Conservation (phyloP, 2,113 vertebrate genomes). For the Pyxicephalus adspersus region DNA sequence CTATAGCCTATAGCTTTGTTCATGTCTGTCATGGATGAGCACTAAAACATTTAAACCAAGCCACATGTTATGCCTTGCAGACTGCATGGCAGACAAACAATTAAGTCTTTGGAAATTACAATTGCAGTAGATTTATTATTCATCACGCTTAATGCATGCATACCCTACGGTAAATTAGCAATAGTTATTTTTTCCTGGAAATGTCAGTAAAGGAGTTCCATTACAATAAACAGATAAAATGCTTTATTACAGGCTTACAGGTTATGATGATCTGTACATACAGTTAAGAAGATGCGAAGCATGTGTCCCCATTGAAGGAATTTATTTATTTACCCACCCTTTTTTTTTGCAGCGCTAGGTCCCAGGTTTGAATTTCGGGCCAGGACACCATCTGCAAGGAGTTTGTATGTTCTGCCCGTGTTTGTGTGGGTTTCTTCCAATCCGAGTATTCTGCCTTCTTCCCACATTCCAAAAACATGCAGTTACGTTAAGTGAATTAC, state of each 20-base stretch:
- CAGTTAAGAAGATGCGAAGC: neutral
- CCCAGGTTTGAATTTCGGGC: too few species aligned
- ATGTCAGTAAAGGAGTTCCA: neutral
- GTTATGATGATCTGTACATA: neutral
- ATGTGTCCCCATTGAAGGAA: too few species aligned
- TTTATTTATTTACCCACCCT: too few species aligned
- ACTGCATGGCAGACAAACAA: neutral
- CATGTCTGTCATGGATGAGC: neutral
- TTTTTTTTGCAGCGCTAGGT: too few species aligned
- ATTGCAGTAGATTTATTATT: constrained; percentile 7
- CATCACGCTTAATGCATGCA: neutral
- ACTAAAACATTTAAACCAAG: neutral
- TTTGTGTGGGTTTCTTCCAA: too few species aligned
- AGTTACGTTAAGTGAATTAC: too few species aligned
- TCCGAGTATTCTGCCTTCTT: too few species aligned
- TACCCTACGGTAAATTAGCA: neutral
- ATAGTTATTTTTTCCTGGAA: neutral
- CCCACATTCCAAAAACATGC: too few species aligned
- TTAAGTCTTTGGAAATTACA: neutral
- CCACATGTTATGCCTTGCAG: constrained; percentile 1
- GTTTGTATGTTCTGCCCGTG: too few species aligned
- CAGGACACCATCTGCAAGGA: too few species aligned
- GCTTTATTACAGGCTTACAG: neutral
- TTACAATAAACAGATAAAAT: neutral
- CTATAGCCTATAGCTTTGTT: neutral